Evolutionary conservation across 2,113 vertebrate species (phyloP).

Genomic region (Cyanoramphus novaezelandiae): DNA sequence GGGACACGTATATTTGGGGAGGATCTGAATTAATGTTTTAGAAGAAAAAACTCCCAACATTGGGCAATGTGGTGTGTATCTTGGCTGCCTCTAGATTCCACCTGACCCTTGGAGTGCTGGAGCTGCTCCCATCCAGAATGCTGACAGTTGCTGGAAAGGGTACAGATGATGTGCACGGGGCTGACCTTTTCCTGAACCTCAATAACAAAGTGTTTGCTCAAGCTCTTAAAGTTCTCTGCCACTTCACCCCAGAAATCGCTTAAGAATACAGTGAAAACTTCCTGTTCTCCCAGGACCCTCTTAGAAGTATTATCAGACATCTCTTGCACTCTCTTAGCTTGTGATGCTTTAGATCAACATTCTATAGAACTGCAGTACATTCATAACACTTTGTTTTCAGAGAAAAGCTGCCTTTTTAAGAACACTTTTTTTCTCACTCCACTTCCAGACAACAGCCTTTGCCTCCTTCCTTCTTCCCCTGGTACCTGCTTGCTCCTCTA

Average conservation of each 20-base stretch:
- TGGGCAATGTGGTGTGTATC: neutral
- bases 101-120: neutral
- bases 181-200: conserved; percentile 13
- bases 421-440: neutral
- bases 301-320: no score
- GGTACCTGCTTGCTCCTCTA: neutral
- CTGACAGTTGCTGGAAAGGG: conserved; percentile 1
- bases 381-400: neutral
- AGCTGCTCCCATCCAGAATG: neutral
- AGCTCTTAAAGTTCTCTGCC: neutral
- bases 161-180: neutral
- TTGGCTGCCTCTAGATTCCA: conserved; percentile 18
- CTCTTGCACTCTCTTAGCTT: neutral
- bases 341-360: neutral
- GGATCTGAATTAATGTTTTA: neutral
- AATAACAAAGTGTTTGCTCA: neutral
- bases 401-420: neutral
- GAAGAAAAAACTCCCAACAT: neutral
- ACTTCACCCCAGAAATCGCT: neutral
- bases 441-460: neutral
- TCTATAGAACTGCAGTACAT: neutral
- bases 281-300: neutral
- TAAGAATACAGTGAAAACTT: neutral
- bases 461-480: neutral
- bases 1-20: neutral